Evolutionary conservation across 2,113 vertebrate species (phyloP).

Genomic region (Barbus barbus): DNA sequence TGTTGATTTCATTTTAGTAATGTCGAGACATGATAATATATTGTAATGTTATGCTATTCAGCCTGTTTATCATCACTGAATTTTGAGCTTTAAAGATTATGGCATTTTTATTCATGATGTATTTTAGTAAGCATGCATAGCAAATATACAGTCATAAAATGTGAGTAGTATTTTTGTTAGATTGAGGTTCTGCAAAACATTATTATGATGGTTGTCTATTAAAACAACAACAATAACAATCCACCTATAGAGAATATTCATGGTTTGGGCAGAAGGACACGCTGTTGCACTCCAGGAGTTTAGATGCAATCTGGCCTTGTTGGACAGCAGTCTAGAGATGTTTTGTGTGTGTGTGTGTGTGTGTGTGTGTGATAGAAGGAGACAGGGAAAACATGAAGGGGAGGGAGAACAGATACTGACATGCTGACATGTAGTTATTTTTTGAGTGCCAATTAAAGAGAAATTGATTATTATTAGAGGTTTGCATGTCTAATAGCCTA

Average conservation of each 20-base stretch:
- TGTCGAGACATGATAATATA: no score
- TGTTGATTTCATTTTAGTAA: background rate
- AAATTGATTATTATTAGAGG: background rate
- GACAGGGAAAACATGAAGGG: background rate
- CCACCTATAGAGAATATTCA: conserved; percentile 8
- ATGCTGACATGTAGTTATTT: background rate
- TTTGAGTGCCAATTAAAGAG: background rate
- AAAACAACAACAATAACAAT: conserved; percentile 44
- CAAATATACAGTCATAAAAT: no score
- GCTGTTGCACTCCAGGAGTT: conserved; percentile 55
- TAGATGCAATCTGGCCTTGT: conserved; percentile 61
- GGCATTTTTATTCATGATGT: background rate
- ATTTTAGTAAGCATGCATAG: no score
- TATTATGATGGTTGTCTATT: background rate
- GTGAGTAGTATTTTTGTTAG: background rate
- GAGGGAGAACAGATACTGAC: background rate
- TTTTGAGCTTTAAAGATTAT: background rate
- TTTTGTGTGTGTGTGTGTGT: conserved; percentile 20
- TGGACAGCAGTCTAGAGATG: conserved; percentile 37
- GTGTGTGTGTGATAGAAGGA: background rate
- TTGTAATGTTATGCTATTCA: background rate
- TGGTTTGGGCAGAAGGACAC: conserved; percentile 52
- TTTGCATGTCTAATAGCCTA: background rate
- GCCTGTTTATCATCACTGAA: background rate
- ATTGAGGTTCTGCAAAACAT: background rate